Evolutionary conservation across 2,113 vertebrate genomes (phyloP).

Genomic region (Ictalurus furcatus): DNA sequence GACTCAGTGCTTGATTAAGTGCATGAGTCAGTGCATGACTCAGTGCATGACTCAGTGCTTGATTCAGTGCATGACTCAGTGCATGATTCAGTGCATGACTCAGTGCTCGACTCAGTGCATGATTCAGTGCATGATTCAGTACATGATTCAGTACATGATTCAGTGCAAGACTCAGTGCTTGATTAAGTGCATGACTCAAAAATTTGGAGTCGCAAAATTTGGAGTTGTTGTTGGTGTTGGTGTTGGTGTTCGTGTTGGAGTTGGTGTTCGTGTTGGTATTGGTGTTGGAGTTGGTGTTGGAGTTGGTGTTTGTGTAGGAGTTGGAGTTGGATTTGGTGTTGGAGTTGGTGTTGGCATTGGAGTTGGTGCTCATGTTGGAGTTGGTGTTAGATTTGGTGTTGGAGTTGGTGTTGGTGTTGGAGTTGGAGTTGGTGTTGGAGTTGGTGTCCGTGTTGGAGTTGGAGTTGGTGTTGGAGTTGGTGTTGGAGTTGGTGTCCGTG

Average conservation of each 20-base stretch:
- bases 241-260: too few relatives aligned
- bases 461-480: not conserved
- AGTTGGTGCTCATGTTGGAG: too few relatives aligned
- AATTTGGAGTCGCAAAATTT: too few relatives aligned
- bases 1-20: not conserved
- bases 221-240: too few relatives aligned
- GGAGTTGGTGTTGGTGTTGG: too few relatives aligned
- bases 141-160: not conserved
- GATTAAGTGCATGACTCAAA: not conserved
- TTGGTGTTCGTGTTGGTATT: too few relatives aligned
- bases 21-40: not conserved
- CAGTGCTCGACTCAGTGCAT: not conserved
- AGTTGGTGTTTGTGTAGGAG: too few relatives aligned
- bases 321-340: too few relatives aligned
- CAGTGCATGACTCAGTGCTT: not conserved
- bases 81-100: not conserved
- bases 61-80: not conserved
- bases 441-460: not conserved
- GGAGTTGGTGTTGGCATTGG: too few relatives aligned
- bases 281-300: too few relatives aligned
- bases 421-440: too few relatives aligned
- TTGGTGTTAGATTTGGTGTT: too few relatives aligned
- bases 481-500: not conserved
- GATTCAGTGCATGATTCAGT: not conserved
- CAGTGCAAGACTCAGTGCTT: not conserved